These are phyloP conservation scores for Eufriesea mexicana DNA, from an alignment of 1,140 invertebrate genomes.

Conservation along the genomic window DNA sequence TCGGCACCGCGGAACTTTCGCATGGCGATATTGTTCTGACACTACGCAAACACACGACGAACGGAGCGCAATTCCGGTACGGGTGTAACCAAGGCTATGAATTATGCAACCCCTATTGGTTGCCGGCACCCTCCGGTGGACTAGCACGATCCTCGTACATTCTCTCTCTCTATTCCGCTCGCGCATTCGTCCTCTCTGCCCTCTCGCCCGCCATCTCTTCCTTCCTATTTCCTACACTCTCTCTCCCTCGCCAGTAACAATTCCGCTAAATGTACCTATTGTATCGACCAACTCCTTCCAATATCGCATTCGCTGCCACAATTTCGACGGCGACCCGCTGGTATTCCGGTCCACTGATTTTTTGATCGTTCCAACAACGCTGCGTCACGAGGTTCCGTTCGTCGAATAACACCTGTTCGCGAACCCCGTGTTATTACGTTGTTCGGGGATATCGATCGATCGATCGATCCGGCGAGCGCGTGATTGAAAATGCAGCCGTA, in stretches of 20 bases:
- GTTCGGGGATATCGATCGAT: neutral
- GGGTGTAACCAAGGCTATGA: conserved; percentile 74
- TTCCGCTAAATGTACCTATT: conserved; percentile 49
- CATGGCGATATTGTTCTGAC: conserved; percentile 71
- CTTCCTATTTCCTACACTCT: conserved; percentile 32
- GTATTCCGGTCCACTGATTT: conserved; percentile 23
- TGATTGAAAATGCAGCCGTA: neutral
- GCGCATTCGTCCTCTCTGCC: conserved; percentile 31
- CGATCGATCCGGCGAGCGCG: neutral
- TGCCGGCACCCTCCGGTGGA: conserved; percentile 66
- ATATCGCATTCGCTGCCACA: conserved; percentile 33
- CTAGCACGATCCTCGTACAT: conserved; percentile 63
- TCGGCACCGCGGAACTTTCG: conserved; percentile 62
- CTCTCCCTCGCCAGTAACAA: conserved; percentile 10
- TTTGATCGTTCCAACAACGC: conserved; percentile 16
- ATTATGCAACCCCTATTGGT: conserved; percentile 75
- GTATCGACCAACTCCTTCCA: conserved; percentile 56
- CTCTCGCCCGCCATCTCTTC: conserved; percentile 22
- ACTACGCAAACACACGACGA: conserved; percentile 70
- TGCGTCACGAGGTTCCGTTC: neutral
- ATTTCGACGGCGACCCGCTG: conserved; percentile 29
- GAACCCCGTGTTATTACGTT: conserved; percentile 6
- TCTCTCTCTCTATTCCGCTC: conserved; percentile 19
- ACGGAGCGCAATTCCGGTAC: conserved; percentile 73
- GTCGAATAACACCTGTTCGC: conserved; percentile 1